phyloP scores from a whole-genome alignment of 2,797 vertebrate species.

The Phoxinus dragarum region DNA sequence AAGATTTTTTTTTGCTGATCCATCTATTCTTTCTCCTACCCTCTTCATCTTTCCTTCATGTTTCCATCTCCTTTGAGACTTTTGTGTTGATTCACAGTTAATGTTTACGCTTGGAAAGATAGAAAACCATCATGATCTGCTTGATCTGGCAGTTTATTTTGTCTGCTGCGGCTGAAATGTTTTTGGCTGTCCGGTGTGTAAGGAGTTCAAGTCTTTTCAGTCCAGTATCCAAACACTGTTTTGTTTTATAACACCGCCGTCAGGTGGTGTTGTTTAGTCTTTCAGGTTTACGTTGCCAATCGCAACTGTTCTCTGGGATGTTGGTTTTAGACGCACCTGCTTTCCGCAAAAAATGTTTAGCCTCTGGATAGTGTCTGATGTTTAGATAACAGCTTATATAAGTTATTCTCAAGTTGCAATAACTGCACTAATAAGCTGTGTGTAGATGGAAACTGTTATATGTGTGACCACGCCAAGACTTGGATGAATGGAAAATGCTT shows the following conservation, averaged over 20 bases:
- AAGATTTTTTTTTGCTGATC: conserved; percentile 22
- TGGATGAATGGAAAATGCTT: conserved; percentile 30
- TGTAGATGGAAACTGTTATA: neutral
- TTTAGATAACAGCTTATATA: neutral
- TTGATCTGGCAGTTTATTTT: conserved; percentile 56
- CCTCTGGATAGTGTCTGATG: neutral
- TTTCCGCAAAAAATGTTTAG: neutral
- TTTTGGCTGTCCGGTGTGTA: neutral
- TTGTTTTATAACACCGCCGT: conserved; percentile 5
- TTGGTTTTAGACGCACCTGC: conserved; percentile 14
- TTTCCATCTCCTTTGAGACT: neutral
- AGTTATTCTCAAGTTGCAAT: neutral
- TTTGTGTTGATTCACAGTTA: conserved; percentile 36
- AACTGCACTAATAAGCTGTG: neutral
- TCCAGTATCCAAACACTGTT: neutral
- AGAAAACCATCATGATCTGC: conserved; percentile 33
- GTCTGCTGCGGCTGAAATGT: neutral
- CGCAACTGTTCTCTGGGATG: neutral
- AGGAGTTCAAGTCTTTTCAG: neutral
- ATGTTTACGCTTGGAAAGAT: conserved; percentile 59
- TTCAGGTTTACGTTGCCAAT: neutral
- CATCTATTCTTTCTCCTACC: conserved; percentile 4
- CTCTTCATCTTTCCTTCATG: neutral
- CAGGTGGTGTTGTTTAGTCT: conserved; percentile 11
- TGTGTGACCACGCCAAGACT: neutral